Base-by-base conservation (phyloP, 2,113 vertebrate genomes). In the Synchiropus splendidus region DNA sequence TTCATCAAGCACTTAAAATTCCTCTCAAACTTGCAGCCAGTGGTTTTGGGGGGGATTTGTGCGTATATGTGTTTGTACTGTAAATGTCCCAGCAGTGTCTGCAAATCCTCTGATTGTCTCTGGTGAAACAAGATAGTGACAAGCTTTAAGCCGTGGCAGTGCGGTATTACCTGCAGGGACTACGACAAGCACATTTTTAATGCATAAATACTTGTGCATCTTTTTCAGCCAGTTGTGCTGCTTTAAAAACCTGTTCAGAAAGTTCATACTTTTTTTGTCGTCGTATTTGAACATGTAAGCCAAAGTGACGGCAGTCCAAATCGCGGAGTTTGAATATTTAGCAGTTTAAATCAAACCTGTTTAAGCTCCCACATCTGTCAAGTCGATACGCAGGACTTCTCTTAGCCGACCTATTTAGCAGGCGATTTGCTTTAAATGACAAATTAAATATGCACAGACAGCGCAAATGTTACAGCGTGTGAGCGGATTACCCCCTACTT, bases 71-170 rank as follows among this genome's bases (percentile, higher is more conserved):
- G 40, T 1, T 6, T 33, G n/a, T 45, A 10, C 34, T 39, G 47
- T 37, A 51, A 41, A 54, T 48, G 45, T 60, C 49, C 53, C 27
- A 36, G 58, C 48, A 56, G 45, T 16, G 47, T 21, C 45, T 60
- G 55, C 36, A 80, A 82, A 69, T 73, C 69, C 68, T 36, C 33
- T 43, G 67, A 82, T 81, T 76, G 77, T 80, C 72, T 82, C 76
- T 80, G 68, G 44, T 10, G 58, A 47, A 59, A 74, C 68, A 53
- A 76, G 79, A 81, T 82, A 80, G 70, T 2, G 64, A 15, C 31
- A 35, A 74, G 62, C 42, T 70, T 41, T 48, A 70, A 58, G 66
- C 60, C 61, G 61, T 42, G 63, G 64, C 69, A 35, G 72, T 48
- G 49, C 35, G 48, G 64, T 41, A 65, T 64, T 71, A 72, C 69